Base-by-base conservation (phyloP, 1,140 invertebrate species). In the Megalopta genalis region DNA sequence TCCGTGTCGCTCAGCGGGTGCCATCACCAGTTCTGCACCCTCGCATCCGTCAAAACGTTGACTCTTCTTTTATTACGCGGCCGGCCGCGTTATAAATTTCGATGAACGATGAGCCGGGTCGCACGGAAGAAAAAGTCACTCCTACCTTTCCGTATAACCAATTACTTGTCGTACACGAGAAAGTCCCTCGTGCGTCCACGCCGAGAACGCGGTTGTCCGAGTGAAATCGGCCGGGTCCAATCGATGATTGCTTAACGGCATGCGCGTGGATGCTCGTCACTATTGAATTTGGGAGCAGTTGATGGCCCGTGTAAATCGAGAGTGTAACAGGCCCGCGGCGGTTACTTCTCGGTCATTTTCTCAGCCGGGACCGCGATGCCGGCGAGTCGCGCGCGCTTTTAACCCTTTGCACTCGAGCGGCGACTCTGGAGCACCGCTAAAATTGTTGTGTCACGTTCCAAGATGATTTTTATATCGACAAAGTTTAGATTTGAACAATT, bases 1-100 rank as follows among this genome's bases (percentile, higher is more conserved):
- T 85, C 70, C 87, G 83, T 91, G 88, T 89, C 83, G 87, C 90
- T 63, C 90, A 91, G 89, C 90, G 85, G 90, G 90, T 87, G 89
- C 90, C 90, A 90, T 91, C 90, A 89, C 88, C 90, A 91, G 89
- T 86, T 91, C 88, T 86, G 88, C 90, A 91, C 90, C 90, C 88
- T 90, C 89, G 82, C 90, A 90, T 91, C 89, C 88, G 88, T 91
- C 90, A 90, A 90, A 89, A 89, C 80, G 83, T 81, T 85, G 80
- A 80, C 87, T 88, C 77, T 79, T 59, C 71, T 87, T 87, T 86
- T 84, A 86, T 85, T 83, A 84, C 83, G 79, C 73, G 64, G 63
- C 49, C 14, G 54, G 71, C 66, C 78, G 80, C 75, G 84, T 85
- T 87, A 87, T 87, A 85, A 85, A 87, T 85, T 84, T 75, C 64